Evolutionary conservation across 2,888 invertebrate species (phyloP).

Genomic region (Drosophila niveifrons): DNA sequence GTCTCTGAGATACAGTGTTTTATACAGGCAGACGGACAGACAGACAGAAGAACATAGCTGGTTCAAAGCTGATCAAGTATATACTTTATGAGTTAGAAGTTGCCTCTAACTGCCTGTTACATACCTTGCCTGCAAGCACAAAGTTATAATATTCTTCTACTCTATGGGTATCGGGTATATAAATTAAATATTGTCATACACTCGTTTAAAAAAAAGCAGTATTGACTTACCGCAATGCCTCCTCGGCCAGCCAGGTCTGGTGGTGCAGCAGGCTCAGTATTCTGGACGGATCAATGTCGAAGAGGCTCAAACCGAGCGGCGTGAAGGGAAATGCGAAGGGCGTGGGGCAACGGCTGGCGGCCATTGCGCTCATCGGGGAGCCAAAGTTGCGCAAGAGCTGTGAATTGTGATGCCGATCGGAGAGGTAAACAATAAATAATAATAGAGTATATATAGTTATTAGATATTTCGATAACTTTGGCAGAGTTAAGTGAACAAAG

Average conservation of each 20-base stretch:
- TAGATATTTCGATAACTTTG: not conserved
- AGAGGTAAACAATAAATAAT: not conserved
- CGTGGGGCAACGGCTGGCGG: conserved; percentile 85
- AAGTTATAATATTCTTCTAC: no score
- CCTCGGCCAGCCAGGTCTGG: conserved; percentile 85
- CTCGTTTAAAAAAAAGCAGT: no score
- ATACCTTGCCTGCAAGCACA: no score
- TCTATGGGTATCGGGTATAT: no score
- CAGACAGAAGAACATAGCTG: no score
- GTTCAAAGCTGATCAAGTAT: no score
- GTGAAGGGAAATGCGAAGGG: conserved; percentile 88
- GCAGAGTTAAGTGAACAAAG: not conserved
- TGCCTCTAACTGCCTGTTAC: no score
- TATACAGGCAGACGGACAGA: no score
- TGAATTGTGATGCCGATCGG: conserved; percentile 40
- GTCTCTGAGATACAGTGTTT: no score
- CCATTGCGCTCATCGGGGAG: conserved; percentile 68
- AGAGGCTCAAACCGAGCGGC: conserved; percentile 85
- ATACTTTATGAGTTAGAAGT: no score
- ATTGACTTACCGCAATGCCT: conserved; percentile 83
- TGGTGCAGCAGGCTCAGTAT: conserved; percentile 87
- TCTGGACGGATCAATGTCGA: conserved; percentile 86
- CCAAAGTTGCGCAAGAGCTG: conserved; percentile 80
- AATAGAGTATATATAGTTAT: not conserved
- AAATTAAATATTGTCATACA: no score